Evolutionary conservation across 2,113 vertebrate species (phyloP).

Genomic region (Leucoraja erinaceus): DNA sequence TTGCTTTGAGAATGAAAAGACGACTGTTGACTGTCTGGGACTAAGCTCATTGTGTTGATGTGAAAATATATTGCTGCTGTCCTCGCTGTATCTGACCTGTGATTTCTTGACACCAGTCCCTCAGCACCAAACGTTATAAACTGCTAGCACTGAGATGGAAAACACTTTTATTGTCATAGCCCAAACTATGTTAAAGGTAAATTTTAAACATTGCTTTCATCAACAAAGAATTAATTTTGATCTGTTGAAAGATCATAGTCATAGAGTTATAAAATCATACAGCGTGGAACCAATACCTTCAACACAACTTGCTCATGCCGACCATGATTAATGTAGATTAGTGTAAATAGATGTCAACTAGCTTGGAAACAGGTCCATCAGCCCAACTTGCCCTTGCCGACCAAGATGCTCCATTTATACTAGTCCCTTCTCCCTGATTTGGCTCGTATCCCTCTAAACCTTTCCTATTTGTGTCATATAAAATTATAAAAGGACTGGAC

Average conservation of each 20-base stretch:
- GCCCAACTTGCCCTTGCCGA: too few species aligned
- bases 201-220: not conserved
- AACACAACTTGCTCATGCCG: too few species aligned
- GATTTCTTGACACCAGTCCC: not conserved
- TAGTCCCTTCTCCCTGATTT: too few species aligned
- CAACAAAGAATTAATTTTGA: not conserved
- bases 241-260: not conserved
- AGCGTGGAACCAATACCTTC: too few species aligned
- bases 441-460: too few species aligned
- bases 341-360: too few species aligned
- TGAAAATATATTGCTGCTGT: not conserved
- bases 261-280: too few species aligned
- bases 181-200: not conserved
- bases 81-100: not conserved
- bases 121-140: not conserved
- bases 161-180: not conserved
- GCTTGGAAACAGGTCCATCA: too few species aligned
- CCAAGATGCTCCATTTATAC: too few species aligned
- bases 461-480: too few species aligned
- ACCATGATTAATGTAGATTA: too few species aligned
- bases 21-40: not conserved
- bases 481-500: too few species aligned
- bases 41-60: not conserved
- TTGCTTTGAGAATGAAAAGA: not conserved
- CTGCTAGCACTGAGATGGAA: not conserved